These are phyloP conservation scores for Andrena haemorrhoa DNA, from an alignment of 2,888 invertebrate genomes.

Conservation along the genomic window DNA sequence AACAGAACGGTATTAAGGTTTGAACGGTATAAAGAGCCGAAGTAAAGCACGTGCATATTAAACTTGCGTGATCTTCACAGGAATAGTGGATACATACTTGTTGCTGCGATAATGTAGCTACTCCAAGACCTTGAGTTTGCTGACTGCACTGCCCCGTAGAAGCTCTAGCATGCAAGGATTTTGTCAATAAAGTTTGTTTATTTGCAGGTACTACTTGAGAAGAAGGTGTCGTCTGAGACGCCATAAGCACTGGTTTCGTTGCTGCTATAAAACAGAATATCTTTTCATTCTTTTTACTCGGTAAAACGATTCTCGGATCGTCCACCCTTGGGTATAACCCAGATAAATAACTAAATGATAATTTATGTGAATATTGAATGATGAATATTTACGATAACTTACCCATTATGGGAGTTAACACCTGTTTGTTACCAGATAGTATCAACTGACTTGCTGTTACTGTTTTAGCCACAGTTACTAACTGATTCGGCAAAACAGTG, in stretches of 20 bases:
- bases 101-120: conserved; percentile 82
- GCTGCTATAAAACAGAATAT: conserved; percentile 72
- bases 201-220: conserved; percentile 82
- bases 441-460: conserved; percentile 83
- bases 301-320: not conserved
- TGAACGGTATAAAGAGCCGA: not conserved
- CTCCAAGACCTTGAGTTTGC: conserved; percentile 82
- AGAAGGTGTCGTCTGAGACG: conserved; percentile 81
- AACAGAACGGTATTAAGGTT: not conserved
- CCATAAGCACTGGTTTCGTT: conserved; percentile 83
- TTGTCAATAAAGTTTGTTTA: conserved; percentile 83
- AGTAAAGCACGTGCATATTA: too few relatives aligned
- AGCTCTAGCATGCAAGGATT: conserved; percentile 82
- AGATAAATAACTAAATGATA: not conserved
- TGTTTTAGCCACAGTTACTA: conserved; percentile 83
- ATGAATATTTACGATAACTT: conserved; percentile 57
- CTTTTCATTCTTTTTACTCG: not conserved
- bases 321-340: not conserved
- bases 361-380: not conserved
- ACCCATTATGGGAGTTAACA: conserved; percentile 84
- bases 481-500: conserved; percentile 81
- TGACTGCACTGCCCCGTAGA: conserved; percentile 81
- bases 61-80: not conserved
- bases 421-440: conserved; percentile 83
- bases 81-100: conserved; percentile 75